Conservation (phyloP, 37 sponge, comb jelly and placozoan species). For the Halichondria panicea region DNA sequence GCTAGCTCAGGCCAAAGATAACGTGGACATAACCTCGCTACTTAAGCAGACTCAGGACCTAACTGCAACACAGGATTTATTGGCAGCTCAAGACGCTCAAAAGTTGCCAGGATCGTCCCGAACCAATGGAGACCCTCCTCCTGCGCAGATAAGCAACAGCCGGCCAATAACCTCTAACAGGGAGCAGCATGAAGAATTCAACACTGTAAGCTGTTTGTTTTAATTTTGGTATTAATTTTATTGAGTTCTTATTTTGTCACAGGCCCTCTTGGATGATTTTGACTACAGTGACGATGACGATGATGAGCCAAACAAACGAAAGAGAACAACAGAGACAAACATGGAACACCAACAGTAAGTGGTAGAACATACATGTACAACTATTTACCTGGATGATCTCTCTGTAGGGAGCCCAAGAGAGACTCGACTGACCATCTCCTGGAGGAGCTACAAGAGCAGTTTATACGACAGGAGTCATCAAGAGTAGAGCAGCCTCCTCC, state of each 20-base stretch:
- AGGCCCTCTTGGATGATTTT: slow-evolving; percentile 74
- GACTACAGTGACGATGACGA: slow-evolving; percentile 92
- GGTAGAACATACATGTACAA: too few species aligned
- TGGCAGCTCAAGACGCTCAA: neutral
- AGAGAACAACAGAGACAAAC: too few species aligned
- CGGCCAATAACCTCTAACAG: neutral
- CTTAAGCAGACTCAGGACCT: slow-evolving; percentile 48
- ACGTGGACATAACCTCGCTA: slow-evolving; percentile 7
- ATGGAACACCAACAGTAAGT: too few species aligned
- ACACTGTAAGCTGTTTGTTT: too few species aligned
- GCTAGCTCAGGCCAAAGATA: neutral
- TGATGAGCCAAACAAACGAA: neutral
- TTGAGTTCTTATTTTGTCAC: too few species aligned
- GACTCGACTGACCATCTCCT: neutral
- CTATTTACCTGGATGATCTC: too few species aligned
- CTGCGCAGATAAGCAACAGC: neutral
- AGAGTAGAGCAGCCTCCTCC: slow-evolving; percentile 10
- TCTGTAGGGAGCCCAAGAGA: too few species aligned
- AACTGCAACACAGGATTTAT: slow-evolving; percentile 31
- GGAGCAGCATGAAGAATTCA: too few species aligned
- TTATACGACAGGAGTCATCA: slow-evolving; percentile 1
- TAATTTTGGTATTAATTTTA: too few species aligned
- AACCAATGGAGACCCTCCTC: neutral
- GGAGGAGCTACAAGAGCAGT: slow-evolving; percentile 35
- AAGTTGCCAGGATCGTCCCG: too few species aligned